Evolutionary conservation across 2,113 vertebrate genomes (phyloP).

Genomic region (Paradoxurus hermaphroditus): DNA sequence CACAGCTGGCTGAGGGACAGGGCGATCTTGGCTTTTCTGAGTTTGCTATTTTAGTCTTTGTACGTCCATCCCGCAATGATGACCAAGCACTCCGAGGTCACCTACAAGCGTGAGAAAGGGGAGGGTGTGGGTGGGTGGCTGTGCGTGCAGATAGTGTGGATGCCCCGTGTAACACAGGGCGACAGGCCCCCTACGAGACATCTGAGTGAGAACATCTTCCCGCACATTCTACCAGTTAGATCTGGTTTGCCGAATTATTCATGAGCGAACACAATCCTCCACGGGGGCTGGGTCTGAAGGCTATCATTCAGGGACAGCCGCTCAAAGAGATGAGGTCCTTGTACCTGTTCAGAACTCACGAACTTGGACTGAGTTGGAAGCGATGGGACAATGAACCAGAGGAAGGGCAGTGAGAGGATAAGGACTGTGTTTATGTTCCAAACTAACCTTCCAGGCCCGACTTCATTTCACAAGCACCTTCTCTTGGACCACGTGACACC

Average conservation of each 20-base stretch:
- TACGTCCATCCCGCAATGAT: background rate
- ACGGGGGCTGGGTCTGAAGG: background rate
- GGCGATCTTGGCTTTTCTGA: background rate
- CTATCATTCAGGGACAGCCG: background rate
- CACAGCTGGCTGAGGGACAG: background rate
- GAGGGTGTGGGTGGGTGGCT: too few species aligned
- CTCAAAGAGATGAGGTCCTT: background rate
- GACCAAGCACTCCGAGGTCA: background rate
- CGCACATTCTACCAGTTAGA: background rate
- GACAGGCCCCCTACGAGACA: background rate
- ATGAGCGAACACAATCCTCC: background rate
- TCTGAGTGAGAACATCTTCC: background rate
- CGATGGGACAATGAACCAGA: background rate
- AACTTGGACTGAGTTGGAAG: background rate
- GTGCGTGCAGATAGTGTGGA: background rate
- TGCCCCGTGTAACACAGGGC: background rate
- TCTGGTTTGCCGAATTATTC: background rate
- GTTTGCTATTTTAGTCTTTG: background rate
- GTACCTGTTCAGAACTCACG: background rate
- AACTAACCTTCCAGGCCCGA: background rate
- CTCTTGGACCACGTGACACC: background rate
- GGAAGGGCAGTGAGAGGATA: background rate
- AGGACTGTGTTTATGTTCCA: background rate
- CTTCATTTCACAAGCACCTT: background rate
- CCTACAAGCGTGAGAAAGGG: background rate